Conservation (phyloP, 2,888 invertebrate genomes). For the Thymelicus lineola region DNA sequence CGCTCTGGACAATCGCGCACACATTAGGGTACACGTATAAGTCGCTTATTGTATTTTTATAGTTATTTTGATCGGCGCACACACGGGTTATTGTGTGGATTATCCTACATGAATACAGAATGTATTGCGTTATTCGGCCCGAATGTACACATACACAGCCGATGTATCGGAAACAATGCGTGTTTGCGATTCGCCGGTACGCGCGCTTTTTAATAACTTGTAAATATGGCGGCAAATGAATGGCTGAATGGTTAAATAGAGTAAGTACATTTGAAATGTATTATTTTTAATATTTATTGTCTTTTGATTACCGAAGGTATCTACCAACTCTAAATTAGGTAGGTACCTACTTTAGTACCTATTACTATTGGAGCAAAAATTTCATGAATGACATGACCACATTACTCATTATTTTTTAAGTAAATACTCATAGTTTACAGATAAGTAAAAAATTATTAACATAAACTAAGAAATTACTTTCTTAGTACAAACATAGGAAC, state of each 20-base stretch:
- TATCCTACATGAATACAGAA: constrained; percentile 52
- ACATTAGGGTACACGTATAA: constrained; percentile 71
- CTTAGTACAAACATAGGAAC: too few species aligned
- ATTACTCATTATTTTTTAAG: background rate
- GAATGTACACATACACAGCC: constrained; percentile 82
- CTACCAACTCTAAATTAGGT: too few species aligned
- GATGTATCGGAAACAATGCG: constrained; percentile 69
- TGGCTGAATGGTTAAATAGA: constrained; percentile 32
- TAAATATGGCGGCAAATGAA: constrained; percentile 57
- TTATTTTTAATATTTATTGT: background rate
- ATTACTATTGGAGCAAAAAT: background rate
- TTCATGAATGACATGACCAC: too few species aligned
- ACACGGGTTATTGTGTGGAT: constrained; percentile 70
- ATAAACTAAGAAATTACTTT: too few species aligned
- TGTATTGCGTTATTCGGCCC: constrained; percentile 69
- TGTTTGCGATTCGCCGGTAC: constrained; percentile 74
- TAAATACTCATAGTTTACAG: background rate
- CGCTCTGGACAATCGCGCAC: constrained; percentile 42
- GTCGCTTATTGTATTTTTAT: constrained; percentile 84
- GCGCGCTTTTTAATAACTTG: constrained; percentile 68
- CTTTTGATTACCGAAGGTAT: background rate
- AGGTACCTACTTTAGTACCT: too few species aligned
- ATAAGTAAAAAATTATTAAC: too few species aligned
- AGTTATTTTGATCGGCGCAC: constrained; percentile 82
- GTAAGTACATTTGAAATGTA: constrained; percentile 42